Base-by-base conservation (phyloP, 1,140 invertebrate genomes). In the Calliopsis andreniformis region DNA sequence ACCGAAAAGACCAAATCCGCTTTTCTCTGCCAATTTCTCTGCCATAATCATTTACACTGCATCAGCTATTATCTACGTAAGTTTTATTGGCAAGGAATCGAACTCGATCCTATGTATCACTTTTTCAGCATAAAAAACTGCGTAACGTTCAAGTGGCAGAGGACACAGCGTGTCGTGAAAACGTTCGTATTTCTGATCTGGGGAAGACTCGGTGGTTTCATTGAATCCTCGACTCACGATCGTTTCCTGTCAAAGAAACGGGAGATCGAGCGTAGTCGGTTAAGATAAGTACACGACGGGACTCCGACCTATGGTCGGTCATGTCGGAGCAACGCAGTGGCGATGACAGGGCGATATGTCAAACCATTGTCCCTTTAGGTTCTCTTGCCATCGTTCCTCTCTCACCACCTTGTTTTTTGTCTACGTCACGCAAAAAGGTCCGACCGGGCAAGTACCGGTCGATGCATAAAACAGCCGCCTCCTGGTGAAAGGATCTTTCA, bases 271-370 rank as follows among this genome's bases (percentile, higher is more conserved):
- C 80, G 45, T 75, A 62, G 66, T 47, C 70, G 61, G 25, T 28
- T 39, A 45, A 84, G 81, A 84, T 84, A 84, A 84, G 82, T 84
- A 83, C 69, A 76, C 61, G 69, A 66, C 35, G 59, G 61, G 49
- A 73, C 28, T 42, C 45, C 25, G 23, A 39, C 51, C 49, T 32
- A 70, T 28, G 81, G 47, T 64, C 55, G 82, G 82, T 76, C 76
- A 84, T 63, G 72, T 56, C 42, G 70, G 71, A 69, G 80, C 75
- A 43, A 75, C 71, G 64, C 53, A 71, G 78, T 87, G 86, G 77
- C 79, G 82, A 87, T 87, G 87, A 88, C 87, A 88, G 86, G 84
- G 76, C 80, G 86, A 88, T 88, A 88, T 83, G 87, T 88, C 87
- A 88, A 85, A 86, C 81, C 82, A 88, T 88, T 88, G 87, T 88